These are phyloP conservation scores for Heterocephalus glaber DNA, from an alignment of 2,113 vertebrate species.

Conservation along the genomic window DNA sequence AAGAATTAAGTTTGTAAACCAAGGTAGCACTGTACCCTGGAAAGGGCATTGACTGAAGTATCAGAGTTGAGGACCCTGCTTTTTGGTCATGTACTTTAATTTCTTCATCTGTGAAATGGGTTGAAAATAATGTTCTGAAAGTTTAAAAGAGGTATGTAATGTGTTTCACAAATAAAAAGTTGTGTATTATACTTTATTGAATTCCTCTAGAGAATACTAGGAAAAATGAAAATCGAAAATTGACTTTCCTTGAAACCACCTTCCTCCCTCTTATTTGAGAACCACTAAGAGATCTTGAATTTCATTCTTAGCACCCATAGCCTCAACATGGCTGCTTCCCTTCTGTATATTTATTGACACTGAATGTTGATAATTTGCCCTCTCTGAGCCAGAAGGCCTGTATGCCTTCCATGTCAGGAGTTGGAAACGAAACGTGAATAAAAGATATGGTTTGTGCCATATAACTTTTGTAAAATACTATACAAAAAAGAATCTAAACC, in stretches of 20 bases:
- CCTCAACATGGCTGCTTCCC: neutral
- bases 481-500: neutral
- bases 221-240: conserved; percentile 12
- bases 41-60: neutral
- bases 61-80: neutral
- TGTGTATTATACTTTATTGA: conserved; percentile 37
- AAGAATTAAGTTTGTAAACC: neutral
- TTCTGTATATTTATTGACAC: neutral
- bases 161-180: neutral
- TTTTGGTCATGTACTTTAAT: neutral
- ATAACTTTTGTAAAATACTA: neutral
- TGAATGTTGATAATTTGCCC: neutral
- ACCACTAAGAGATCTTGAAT: neutral
- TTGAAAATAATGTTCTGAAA: conserved; percentile 28
- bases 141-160: neutral
- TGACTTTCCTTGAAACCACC: neutral
- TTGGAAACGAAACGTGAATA: neutral
- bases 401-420: neutral
- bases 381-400: neutral
- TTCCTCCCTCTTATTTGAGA: neutral
- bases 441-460: neutral
- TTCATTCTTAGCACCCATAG: neutral
- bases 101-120: conserved; percentile 21
- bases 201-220: neutral
- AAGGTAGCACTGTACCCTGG: neutral